Conservation (phyloP, 2,888 invertebrate genomes). For the Lepetodrilus schrolli region DNA sequence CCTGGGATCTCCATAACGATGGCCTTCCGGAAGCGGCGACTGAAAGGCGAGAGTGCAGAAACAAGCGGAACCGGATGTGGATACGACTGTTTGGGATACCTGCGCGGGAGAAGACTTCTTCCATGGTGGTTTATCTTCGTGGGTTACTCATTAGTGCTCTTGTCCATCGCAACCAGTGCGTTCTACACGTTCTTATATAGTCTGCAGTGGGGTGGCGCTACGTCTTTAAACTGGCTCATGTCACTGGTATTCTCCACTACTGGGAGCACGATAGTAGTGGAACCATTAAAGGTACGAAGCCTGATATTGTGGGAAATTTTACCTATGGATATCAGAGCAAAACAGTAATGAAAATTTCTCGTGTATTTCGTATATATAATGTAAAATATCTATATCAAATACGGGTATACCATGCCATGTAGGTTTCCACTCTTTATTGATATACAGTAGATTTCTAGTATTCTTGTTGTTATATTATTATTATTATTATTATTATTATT, state of each 20-base stretch:
- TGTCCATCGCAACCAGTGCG: conserved; percentile 61
- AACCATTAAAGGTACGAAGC: conserved; percentile 43
- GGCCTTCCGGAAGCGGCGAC: background rate
- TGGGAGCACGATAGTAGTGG: conserved; percentile 36
- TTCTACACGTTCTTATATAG: conserved; percentile 74
- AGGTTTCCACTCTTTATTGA: too few relatives aligned
- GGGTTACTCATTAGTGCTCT: conserved; percentile 68
- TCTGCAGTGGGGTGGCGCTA: conserved; percentile 71
- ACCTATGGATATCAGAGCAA: too few relatives aligned
- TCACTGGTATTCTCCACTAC: conserved; percentile 43
- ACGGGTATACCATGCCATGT: too few relatives aligned
- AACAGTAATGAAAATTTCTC: too few relatives aligned
- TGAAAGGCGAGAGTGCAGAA: background rate
- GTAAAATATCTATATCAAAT: too few relatives aligned
- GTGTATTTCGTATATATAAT: too few relatives aligned
- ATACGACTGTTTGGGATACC: background rate
- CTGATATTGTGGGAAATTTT: too few relatives aligned
- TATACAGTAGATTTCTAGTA: too few relatives aligned
- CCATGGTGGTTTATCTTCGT: conserved; percentile 60
- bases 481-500: too few relatives aligned
- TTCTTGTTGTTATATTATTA: too few relatives aligned
- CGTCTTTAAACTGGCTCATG: conserved; percentile 70
- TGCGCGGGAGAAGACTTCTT: conserved; percentile 26
- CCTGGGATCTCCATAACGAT: conserved; percentile 40
- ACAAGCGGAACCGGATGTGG: background rate